phyloP scores from a whole-genome alignment of 2,888 invertebrate genomes.

The Hyposoter didymator region DNA sequence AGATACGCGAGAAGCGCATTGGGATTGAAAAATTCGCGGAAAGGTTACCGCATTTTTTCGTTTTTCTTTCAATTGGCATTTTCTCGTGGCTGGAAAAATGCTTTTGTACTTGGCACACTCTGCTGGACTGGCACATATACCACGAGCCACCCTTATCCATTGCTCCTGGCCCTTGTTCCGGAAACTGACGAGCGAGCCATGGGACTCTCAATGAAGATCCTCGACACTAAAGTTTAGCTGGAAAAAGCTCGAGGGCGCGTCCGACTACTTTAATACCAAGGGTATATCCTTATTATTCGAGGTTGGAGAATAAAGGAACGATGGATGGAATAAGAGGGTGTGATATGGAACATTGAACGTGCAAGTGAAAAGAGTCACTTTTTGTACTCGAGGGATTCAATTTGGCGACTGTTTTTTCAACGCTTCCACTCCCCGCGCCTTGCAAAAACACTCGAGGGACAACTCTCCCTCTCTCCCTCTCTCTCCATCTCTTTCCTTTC shows the following conservation, averaged over 20 bases:
- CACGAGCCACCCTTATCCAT: not conserved
- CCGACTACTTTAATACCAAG: constrained; percentile 34
- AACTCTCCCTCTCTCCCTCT: constrained; percentile 79
- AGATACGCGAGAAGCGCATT: not conserved
- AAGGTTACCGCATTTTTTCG: constrained; percentile 3
- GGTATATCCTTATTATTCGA: constrained; percentile 34
- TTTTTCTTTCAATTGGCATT: constrained; percentile 8
- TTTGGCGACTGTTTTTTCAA: constrained; percentile 84
- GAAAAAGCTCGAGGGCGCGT: constrained; percentile 71
- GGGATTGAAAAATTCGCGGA: constrained; percentile 12
- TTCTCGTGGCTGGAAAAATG: not conserved
- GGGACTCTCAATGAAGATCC: constrained; percentile 65
- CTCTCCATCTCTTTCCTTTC: constrained; percentile 73
- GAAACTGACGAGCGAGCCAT: not conserved
- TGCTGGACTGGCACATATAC: not conserved
- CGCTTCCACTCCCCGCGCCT: constrained; percentile 83
- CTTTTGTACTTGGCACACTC: not conserved
- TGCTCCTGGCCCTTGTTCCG: not conserved
- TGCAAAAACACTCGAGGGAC: constrained; percentile 84
- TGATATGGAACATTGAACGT: constrained; percentile 63
- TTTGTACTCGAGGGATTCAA: constrained; percentile 83
- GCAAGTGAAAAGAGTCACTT: constrained; percentile 74
- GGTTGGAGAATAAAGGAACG: constrained; percentile 50
- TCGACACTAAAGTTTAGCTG: constrained; percentile 58
- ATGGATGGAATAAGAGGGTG: constrained; percentile 51